Percentiles rank a stretch among this genome's conserved stretches.
phyloP scores from a whole-genome alignment of 2,797 vertebrate genomes.

The Monodelphis domestica region DNA sequence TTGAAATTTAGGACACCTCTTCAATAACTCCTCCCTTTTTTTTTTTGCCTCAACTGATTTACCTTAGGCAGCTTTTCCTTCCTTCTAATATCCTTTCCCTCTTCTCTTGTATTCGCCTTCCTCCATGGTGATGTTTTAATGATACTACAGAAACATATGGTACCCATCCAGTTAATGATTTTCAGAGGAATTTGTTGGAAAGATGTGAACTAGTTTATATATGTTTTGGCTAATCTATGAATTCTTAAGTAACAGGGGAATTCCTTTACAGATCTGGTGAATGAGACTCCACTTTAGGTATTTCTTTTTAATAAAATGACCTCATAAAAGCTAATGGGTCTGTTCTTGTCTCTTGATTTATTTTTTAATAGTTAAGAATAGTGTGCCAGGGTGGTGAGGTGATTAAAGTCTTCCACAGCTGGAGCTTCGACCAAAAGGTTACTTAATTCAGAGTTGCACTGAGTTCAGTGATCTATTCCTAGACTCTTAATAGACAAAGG shows the following conservation, averaged over 20 bases:
- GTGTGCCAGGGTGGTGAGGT: constrained; percentile 54
- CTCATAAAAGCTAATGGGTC: neutral
- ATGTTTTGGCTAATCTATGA: neutral
- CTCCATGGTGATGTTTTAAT: neutral
- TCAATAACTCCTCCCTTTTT: constrained; percentile 12
- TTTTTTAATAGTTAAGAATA: constrained; percentile 68
- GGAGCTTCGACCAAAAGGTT: constrained; percentile 59
- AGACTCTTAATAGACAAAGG: constrained; percentile 71
- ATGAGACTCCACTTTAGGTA: constrained; percentile 1
- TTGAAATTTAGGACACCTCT: constrained; percentile 19
- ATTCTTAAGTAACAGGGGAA: constrained; percentile 24
- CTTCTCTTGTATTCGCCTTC: neutral
- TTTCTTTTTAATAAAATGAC: neutral
- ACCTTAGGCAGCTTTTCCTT: neutral
- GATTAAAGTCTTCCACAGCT: constrained; percentile 71
- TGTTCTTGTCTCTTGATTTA: constrained; percentile 29
- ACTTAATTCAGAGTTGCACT: constrained; percentile 71
- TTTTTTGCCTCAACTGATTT: neutral
- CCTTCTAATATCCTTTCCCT: neutral
- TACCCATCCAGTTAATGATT: neutral
- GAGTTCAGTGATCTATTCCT: constrained; percentile 75
- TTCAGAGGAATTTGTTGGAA: constrained; percentile 21
- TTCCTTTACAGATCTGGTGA: neutral
- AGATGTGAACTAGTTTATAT: neutral
- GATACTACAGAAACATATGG: neutral